Percentiles rank a stretch among this genome's conserved stretches.
Conservation (phyloP, 2,113 vertebrate genomes). For the Periophthalmodon schlosseri region DNA sequence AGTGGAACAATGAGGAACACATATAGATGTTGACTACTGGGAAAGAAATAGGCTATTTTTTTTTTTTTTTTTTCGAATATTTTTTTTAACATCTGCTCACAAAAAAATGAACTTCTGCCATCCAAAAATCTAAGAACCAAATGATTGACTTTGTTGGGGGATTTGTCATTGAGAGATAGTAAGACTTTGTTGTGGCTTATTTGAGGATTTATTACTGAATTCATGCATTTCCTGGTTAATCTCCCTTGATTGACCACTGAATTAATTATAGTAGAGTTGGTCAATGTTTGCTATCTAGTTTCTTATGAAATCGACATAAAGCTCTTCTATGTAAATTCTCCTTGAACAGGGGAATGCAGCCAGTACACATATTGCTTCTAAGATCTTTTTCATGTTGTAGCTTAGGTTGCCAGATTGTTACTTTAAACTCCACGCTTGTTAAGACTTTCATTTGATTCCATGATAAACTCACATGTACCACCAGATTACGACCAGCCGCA, state of each 20-base stretch:
- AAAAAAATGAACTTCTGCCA: no score
- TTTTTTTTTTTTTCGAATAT: no score
- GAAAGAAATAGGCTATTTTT: neutral
- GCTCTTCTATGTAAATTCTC: neutral
- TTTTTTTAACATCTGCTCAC: no score
- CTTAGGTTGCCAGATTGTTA: constrained; percentile 43
- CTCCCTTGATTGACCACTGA: neutral
- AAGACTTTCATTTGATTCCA: constrained; percentile 39
- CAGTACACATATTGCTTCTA: constrained; percentile 60
- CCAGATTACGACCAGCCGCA: constrained; percentile 12
- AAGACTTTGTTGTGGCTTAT: neutral
- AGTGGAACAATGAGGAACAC: neutral
- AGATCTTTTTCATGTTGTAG: constrained; percentile 45
- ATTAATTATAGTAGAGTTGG: neutral
- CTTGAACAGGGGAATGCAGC: constrained; percentile 21
- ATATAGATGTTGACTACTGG: neutral
- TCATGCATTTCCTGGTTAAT: neutral
- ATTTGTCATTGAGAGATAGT: no score
- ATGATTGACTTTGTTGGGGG: no score
- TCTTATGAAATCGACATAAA: neutral
- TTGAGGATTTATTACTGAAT: neutral
- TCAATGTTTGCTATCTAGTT: neutral
- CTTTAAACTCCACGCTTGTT: constrained; percentile 33
- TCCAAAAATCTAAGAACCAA: no score
- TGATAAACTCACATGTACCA: neutral